Evolutionary conservation across 2,888 invertebrate genomes (phyloP).

Genomic region (Odontocerum albicorne): DNA sequence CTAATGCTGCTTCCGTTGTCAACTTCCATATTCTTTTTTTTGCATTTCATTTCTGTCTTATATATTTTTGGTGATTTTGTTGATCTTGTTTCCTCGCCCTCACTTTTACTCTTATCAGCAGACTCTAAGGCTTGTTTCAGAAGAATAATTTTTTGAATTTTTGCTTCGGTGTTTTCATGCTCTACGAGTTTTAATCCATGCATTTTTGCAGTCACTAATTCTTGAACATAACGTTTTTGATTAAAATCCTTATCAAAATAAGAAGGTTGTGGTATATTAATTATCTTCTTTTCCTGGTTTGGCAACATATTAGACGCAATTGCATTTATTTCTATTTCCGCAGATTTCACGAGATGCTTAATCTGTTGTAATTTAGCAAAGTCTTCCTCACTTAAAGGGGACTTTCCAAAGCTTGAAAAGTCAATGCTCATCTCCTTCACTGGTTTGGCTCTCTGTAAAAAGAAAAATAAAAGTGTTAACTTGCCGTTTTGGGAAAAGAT

Average conservation of each 20-base stretch:
- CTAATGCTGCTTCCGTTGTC: not conserved
- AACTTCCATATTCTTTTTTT: constrained; percentile 40
- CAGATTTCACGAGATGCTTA: constrained; percentile 54
- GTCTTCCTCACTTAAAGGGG: constrained; percentile 53
- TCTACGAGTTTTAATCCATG: constrained; percentile 42
- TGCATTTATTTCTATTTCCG: constrained; percentile 53
- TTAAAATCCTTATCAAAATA: constrained; percentile 55
- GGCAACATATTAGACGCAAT: constrained; percentile 51
- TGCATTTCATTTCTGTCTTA: constrained; percentile 25
- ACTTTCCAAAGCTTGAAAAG: constrained; percentile 51
- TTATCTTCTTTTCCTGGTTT: constrained; percentile 46
- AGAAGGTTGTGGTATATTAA: constrained; percentile 44
- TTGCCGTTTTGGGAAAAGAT: too few relatives aligned
- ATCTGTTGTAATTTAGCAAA: constrained; percentile 46
- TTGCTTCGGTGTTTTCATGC: constrained; percentile 13
- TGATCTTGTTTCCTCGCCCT: not conserved
- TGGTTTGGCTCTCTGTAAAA: constrained; percentile 23
- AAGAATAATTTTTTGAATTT: constrained; percentile 18
- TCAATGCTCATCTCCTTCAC: constrained; percentile 12
- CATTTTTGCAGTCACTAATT: constrained; percentile 56
- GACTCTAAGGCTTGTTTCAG: constrained; percentile 15
- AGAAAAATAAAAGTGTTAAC: too few relatives aligned
- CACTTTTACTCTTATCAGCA: constrained; percentile 3
- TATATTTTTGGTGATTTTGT: not conserved
- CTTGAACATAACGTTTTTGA: constrained; percentile 53